Evolutionary conservation across 2,113 vertebrate species (phyloP).

Genomic region (Ammodytes marinus): DNA sequence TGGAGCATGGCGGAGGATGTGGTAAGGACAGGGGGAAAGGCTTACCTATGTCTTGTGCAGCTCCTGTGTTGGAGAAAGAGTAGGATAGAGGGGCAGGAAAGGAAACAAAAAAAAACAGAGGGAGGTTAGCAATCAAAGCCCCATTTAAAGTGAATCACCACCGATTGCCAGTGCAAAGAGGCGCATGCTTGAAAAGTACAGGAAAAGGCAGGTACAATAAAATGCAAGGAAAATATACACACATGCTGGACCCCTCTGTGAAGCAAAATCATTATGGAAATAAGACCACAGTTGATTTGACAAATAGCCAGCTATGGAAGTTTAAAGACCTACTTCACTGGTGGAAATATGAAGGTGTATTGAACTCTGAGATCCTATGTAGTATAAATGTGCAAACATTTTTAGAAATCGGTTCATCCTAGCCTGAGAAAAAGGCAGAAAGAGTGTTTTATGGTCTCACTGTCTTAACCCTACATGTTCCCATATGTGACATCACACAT

Average conservation of each 20-base stretch:
- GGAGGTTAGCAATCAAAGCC: conserved; percentile 62
- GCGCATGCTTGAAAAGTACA: conserved; percentile 51
- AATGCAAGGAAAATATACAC: neutral
- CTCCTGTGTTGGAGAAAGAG: conserved; percentile 73
- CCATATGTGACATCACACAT: too few relatives aligned
- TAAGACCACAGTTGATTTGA: conserved; percentile 2
- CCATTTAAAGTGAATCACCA: conserved; percentile 23
- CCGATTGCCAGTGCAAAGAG: conserved; percentile 18
- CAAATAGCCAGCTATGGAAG: neutral
- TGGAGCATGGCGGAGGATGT: neutral
- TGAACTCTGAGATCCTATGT: too few relatives aligned
- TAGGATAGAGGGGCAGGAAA: conserved; percentile 15
- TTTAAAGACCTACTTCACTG: neutral
- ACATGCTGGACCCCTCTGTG: conserved; percentile 1
- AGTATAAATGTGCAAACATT: too few relatives aligned
- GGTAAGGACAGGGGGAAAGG: conserved; percentile 25
- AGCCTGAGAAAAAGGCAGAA: too few relatives aligned
- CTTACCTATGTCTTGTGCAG: conserved; percentile 85
- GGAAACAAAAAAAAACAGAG: conserved; percentile 43
- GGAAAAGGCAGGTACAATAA: conserved; percentile 7
- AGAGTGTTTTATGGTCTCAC: too few relatives aligned
- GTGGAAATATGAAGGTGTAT: too few relatives aligned
- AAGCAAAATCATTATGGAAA: neutral
- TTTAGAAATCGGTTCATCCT: too few relatives aligned
- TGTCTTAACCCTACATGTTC: too few relatives aligned